These are phyloP conservation scores for Uloborus plumipes DNA, from an alignment of 2,888 invertebrate genomes.

Conservation along the genomic window DNA sequence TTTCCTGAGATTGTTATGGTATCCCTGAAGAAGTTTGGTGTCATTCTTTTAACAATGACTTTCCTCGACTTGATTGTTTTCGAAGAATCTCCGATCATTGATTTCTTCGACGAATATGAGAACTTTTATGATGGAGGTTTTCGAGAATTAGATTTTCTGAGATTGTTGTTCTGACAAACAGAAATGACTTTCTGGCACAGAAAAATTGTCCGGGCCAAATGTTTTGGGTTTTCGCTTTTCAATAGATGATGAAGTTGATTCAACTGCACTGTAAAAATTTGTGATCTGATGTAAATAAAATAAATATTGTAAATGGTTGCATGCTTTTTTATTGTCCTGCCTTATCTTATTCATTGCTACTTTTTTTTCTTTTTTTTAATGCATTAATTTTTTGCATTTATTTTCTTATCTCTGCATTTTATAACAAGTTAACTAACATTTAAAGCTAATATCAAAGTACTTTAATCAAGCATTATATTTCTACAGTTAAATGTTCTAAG, in stretches of 20 bases:
- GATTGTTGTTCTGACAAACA: slow-evolving; percentile 20
- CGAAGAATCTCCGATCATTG: slow-evolving; percentile 26
- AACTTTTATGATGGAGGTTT: slow-evolving; percentile 24
- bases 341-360: too few relatives aligned
- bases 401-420: background rate
- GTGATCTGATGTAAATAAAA: background rate
- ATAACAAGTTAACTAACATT: background rate
- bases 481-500: too few relatives aligned
- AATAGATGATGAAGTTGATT: too few relatives aligned
- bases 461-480: too few relatives aligned
- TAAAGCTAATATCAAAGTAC: too few relatives aligned
- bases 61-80: slow-evolving; percentile 43
- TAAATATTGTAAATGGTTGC: slow-evolving; percentile 10
- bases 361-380: too few relatives aligned
- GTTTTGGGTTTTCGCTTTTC: too few relatives aligned
- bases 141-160: slow-evolving; percentile 29
- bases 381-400: too few relatives aligned
- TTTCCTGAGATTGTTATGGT: slow-evolving; percentile 9
- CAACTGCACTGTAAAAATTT: background rate
- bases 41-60: slow-evolving; percentile 14
- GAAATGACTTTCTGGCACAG: background rate
- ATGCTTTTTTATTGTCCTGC: background rate
- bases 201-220: too few relatives aligned
- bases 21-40: slow-evolving; percentile 32
- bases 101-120: slow-evolving; percentile 31